phyloP scores from a whole-genome alignment of 2,113 vertebrate genomes.

The Phycodurus eques region DNA sequence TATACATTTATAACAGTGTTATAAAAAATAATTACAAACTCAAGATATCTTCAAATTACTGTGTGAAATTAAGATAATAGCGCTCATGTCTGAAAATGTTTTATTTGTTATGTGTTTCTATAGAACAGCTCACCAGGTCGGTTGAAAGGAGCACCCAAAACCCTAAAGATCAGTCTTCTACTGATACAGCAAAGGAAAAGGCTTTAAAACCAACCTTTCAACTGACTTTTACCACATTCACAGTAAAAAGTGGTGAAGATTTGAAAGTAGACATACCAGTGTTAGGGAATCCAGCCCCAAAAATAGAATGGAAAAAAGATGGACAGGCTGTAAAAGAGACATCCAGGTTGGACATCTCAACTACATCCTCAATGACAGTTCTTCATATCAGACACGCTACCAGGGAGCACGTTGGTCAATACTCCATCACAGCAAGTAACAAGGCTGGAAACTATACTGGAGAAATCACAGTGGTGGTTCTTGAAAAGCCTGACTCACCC shows the following conservation, averaged over 20 bases:
- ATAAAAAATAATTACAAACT: constrained; percentile 7
- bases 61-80: background rate
- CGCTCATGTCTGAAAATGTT: background rate
- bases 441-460: constrained; percentile 79
- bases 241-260: constrained; percentile 86
- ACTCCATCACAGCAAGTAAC: constrained; percentile 84
- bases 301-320: constrained; percentile 86
- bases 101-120: background rate
- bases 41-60: background rate
- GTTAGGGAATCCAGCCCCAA: constrained; percentile 82
- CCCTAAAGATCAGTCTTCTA: constrained; percentile 64
- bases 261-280: constrained; percentile 92
- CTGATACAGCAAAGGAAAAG: constrained; percentile 83
- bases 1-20: background rate
- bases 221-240: constrained; percentile 85
- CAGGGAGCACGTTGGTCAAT: constrained; percentile 92
- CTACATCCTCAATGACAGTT: constrained; percentile 79
- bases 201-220: constrained; percentile 86
- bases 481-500: constrained; percentile 93
- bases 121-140: constrained; percentile 23
- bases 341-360: constrained; percentile 86
- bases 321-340: constrained; percentile 89
- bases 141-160: constrained; percentile 6
- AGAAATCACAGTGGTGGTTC: constrained; percentile 83
- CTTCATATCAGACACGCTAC: constrained; percentile 88